Evolutionary conservation across 1,140 invertebrate genomes (phyloP), one percentile per base, ranked within the genome.

Genomic region (Megalonaias nervosa): DNA sequence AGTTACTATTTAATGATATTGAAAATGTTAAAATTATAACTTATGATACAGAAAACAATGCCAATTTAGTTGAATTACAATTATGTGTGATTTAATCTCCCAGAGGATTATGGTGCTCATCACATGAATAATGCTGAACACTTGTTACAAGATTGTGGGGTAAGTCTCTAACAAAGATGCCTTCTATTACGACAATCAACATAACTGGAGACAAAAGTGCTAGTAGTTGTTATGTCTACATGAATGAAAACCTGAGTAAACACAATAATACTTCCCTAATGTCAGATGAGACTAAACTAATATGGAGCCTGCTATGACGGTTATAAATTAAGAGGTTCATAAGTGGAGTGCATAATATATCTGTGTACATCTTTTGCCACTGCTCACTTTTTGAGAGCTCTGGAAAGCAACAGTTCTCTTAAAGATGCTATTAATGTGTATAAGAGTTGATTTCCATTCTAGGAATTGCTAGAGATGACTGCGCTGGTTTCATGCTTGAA

Each of bases 231-330:
- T 75, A 75, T 31, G 48, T 21, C 31, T 67, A 68, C 13, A 74
- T 77, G 14, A 11, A 13, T 64, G 79, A 81, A 62, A 23, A 73
- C 2, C 69, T 81, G 38, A 21, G 12, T 19, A 1, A 23, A 19
- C 23, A 77, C 67, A 57, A 55, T 23, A 14, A 81, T 31, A 77
- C 75, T 31, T 77, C 75, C 55, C 69, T 73, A n/a, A 67, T 77
- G 31, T 73, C 65, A 6, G 79, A 81, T 69, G 71, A 81, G 70
- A 81, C 79, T 62, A 61, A 66, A n/a, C n/a, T n/a, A 6, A 81
- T 77, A 48, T 59, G 79, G 65, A 9, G 75, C 77, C 16, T 64
- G 17, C 5, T 78, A 74, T 73, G 60, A 71, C 23, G 75, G 68
- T 14, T 81, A 56, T 70, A 26, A 60, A 21, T 66, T 71, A 2